These are phyloP conservation scores for Himantopus leucocephalus DNA, from an alignment of 2,113 vertebrate genomes.

Conservation along the genomic window DNA sequence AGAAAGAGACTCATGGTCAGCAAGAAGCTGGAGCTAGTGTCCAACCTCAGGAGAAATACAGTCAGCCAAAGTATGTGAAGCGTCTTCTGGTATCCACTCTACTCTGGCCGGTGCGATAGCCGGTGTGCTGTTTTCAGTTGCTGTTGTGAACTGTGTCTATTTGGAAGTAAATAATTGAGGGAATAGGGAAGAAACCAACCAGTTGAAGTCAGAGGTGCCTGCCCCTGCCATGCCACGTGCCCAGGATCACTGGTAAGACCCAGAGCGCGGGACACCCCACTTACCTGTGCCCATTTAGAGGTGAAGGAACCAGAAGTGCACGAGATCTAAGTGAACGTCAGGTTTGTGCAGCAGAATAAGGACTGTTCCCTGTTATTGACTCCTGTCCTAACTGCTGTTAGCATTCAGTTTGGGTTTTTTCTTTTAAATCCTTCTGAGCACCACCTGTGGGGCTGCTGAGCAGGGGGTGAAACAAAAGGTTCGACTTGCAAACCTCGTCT, in stretches of 20 bases:
- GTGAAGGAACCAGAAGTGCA: too few relatives aligned
- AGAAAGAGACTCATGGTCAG: background rate
- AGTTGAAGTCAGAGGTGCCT: background rate
- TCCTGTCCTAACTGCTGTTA: background rate
- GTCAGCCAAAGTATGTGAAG: background rate
- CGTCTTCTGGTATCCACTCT: background rate
- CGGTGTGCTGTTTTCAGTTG: background rate
- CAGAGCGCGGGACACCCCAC: rapidly evolving
- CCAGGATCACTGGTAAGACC: background rate
- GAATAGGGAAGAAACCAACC: background rate
- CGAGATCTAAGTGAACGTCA: background rate
- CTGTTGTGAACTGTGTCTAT: too few relatives aligned
- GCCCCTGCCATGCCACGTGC: background rate
- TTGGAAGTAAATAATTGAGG: background rate
- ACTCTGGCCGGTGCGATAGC: rapidly evolving
- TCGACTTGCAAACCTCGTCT: too few relatives aligned
- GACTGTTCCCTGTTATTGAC: background rate
- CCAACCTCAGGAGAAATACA: background rate
- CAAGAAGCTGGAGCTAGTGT: background rate
- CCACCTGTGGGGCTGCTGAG: background rate
- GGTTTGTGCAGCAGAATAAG: background rate
- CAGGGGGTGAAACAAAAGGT: background rate
- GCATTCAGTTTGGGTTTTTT: background rate
- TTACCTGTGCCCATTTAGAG: background rate
- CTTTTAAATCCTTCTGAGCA: background rate